phyloP scores from a whole-genome alignment of 2,797 vertebrate species.

The Acanthiza pusilla region DNA sequence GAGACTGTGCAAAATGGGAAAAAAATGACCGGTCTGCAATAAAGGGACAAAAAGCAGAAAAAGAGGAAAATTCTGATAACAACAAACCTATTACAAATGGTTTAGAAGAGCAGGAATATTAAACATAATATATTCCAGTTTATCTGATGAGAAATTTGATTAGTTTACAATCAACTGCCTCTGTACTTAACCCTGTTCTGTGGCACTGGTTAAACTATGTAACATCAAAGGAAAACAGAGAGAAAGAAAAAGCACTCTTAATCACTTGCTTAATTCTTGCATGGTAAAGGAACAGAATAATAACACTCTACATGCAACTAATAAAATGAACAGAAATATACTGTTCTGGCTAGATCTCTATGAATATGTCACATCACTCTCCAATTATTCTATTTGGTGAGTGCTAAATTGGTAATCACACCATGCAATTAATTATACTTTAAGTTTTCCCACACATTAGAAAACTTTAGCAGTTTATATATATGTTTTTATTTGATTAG shows the following conservation, averaged over 20 bases:
- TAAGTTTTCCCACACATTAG: neutral
- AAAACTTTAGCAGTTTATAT: neutral
- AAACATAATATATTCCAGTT: neutral
- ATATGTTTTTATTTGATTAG: neutral
- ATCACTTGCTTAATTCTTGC: neutral
- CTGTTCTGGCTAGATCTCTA: neutral
- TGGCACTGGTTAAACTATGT: neutral
- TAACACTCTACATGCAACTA: neutral
- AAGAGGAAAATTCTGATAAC: neutral
- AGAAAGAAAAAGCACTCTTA: neutral
- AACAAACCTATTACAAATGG: neutral
- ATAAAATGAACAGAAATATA: neutral
- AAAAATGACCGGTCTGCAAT: fast-evolving
- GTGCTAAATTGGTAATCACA: neutral
- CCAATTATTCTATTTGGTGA: neutral
- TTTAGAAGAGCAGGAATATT: neutral
- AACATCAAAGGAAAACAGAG: neutral
- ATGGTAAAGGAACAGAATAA: neutral
- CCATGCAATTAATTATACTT: neutral
- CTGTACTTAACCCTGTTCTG: neutral
- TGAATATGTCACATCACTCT: neutral
- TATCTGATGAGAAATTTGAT: neutral
- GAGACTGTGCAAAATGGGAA: neutral
- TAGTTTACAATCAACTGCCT: neutral
- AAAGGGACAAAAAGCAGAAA: neutral